phyloP scores from a whole-genome alignment of 1,140 invertebrate genomes.

The Orius insidiosus region DNA sequence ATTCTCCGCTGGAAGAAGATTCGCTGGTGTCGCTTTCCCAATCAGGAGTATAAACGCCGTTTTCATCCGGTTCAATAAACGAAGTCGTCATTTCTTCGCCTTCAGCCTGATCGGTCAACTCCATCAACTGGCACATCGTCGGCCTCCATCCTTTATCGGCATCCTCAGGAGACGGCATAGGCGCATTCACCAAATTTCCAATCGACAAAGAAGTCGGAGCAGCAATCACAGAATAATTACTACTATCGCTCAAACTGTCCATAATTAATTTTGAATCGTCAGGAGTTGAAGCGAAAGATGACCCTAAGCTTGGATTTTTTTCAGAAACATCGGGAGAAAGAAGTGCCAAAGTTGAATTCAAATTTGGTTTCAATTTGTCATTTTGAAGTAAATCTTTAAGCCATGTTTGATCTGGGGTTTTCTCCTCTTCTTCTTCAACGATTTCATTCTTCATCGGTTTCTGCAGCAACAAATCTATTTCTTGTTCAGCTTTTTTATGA shows the following conservation, averaged over 20 bases:
- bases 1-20: constrained; percentile 49
- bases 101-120: constrained; percentile 16
- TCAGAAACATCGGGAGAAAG: constrained; percentile 15
- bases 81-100: constrained; percentile 22
- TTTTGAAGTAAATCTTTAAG: constrained; percentile 9
- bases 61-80: constrained; percentile 21
- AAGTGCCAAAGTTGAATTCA: constrained; percentile 18
- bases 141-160: constrained; percentile 19
- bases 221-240: background rate
- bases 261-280: constrained; percentile 10
- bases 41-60: constrained; percentile 23
- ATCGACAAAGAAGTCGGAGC: constrained; percentile 1
- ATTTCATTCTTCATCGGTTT: background rate
- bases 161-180: constrained; percentile 22
- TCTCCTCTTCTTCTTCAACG: background rate
- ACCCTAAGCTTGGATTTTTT: constrained; percentile 11
- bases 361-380: constrained; percentile 5
- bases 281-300: constrained; percentile 18
- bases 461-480: constrained; percentile 6
- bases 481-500: constrained; percentile 2
- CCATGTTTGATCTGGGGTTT: constrained; percentile 1
- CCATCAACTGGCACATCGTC: constrained; percentile 16
- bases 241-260: constrained; percentile 1
- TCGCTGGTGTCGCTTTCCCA: constrained; percentile 26
- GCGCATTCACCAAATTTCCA: constrained; percentile 12